Percentiles rank a stretch among this genome's conserved stretches.
Conservation (phyloP, 2,113 vertebrate genomes). For the Lucifuga dentata region DNA sequence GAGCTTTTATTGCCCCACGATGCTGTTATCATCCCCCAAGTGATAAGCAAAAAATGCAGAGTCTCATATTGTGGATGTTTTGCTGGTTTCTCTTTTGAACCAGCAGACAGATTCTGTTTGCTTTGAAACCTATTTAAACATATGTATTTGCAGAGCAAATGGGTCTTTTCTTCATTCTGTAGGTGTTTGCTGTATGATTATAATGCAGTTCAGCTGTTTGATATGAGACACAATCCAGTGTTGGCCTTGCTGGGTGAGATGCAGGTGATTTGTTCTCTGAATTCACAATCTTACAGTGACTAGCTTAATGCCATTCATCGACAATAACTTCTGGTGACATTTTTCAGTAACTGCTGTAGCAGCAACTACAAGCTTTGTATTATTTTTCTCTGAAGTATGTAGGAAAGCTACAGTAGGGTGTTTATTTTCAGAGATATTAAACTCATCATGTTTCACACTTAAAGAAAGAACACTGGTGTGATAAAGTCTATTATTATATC, state of each 20-base stretch:
- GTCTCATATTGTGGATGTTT: constrained; percentile 16
- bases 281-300: not conserved
- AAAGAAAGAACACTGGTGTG: constrained; percentile 10
- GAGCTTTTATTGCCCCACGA: constrained; percentile 26
- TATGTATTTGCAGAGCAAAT: not conserved
- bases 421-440: not conserved
- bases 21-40: constrained; percentile 20
- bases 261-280: constrained; percentile 18
- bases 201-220: constrained; percentile 16
- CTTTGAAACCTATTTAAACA: constrained; percentile 15
- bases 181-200: constrained; percentile 11
- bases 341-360: too few species aligned
- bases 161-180: constrained; percentile 13
- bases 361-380: not conserved
- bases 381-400: not conserved
- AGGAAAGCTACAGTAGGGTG: not conserved
- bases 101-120: not conserved
- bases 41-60: constrained; percentile 8
- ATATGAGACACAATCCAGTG: constrained; percentile 33
- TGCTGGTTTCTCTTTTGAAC: constrained; percentile 11
- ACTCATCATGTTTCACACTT: constrained; percentile 23
- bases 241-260: constrained; percentile 17
- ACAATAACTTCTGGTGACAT: constrained; percentile 6
- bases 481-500: constrained; percentile 44
- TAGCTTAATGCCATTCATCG: constrained; percentile 10